Conservation (phyloP, 2,888 invertebrate species). For the Eulithis testata region DNA sequence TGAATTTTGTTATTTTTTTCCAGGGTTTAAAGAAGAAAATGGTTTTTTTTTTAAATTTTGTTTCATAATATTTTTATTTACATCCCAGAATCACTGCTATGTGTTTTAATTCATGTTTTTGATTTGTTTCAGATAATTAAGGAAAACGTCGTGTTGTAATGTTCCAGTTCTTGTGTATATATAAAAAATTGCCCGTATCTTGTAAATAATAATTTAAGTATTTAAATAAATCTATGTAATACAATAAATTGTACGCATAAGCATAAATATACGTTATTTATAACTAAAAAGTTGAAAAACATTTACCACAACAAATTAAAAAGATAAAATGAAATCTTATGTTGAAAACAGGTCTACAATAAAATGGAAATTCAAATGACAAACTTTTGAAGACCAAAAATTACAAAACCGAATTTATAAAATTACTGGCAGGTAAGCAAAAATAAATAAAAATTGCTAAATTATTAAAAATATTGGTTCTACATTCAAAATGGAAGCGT, state of each 20-base stretch:
- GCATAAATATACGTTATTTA: too few relatives aligned
- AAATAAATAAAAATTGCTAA: conserved; percentile 9
- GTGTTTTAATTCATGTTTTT: not conserved
- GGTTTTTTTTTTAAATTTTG: too few relatives aligned
- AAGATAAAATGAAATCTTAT: conserved; percentile 50
- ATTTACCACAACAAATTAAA: conserved; percentile 25
- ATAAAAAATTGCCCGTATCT: not conserved
- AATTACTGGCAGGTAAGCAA: conserved; percentile 6
- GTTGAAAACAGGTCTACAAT: conserved; percentile 49
- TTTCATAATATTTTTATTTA: not conserved
- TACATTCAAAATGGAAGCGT: conserved; percentile 61
- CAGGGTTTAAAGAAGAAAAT: too few relatives aligned
- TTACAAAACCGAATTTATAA: conserved; percentile 37
- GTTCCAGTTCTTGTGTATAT: conserved; percentile 25
- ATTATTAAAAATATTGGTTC: conserved; percentile 17
- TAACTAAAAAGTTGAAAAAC: conserved; percentile 8
- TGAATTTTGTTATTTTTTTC: not conserved
- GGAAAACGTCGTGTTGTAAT: conserved; percentile 47
- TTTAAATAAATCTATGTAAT: not conserved
- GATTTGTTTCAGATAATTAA: conserved; percentile 69
- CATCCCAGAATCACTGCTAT: too few relatives aligned
- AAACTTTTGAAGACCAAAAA: conserved; percentile 38
- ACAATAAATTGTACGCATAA: not conserved
- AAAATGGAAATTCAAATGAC: conserved; percentile 63
- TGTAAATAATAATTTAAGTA: too few relatives aligned